Evolutionary conservation across 2,113 vertebrate species (phyloP).

Genomic region (Bufo bufo): DNA sequence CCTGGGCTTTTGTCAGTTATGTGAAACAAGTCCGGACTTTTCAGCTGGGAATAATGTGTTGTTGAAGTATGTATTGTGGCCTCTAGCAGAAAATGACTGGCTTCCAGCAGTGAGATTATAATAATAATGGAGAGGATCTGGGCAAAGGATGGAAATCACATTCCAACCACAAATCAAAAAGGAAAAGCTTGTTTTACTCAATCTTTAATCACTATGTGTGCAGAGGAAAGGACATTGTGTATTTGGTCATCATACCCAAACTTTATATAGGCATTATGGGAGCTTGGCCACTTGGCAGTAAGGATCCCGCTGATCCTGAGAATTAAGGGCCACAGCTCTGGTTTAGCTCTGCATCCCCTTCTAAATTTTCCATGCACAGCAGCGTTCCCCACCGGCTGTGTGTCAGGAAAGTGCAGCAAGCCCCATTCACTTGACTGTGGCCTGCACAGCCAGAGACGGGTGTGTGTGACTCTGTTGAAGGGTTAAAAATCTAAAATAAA

Average conservation of each 20-base stretch:
- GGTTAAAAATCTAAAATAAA: no score
- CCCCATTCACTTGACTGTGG: no score
- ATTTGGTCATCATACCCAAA: background rate
- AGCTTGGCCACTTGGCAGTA: background rate
- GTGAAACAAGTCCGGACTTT: background rate
- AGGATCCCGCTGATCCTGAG: no score
- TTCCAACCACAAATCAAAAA: slow-evolving; percentile 22
- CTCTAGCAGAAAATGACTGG: background rate
- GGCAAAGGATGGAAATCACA: background rate
- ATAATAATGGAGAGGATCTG: slow-evolving; percentile 33
- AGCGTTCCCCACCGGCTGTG: no score
- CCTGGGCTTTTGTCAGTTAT: background rate
- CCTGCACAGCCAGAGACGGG: no score
- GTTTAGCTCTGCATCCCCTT: no score
- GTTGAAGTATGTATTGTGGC: slow-evolving; percentile 3
- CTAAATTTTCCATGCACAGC: no score
- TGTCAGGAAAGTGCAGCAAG: no score
- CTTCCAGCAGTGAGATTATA: slow-evolving; percentile 29
- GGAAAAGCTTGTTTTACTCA: slow-evolving; percentile 19
- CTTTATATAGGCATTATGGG: background rate
- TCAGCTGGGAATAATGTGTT: background rate
- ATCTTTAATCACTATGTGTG: slow-evolving; percentile 3
- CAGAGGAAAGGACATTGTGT: background rate
- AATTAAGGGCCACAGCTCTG: no score
- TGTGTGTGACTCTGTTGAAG: no score